These are phyloP conservation scores for Metacarcinus magister DNA, from an alignment of 2,888 invertebrate species.

Conservation along the genomic window DNA sequence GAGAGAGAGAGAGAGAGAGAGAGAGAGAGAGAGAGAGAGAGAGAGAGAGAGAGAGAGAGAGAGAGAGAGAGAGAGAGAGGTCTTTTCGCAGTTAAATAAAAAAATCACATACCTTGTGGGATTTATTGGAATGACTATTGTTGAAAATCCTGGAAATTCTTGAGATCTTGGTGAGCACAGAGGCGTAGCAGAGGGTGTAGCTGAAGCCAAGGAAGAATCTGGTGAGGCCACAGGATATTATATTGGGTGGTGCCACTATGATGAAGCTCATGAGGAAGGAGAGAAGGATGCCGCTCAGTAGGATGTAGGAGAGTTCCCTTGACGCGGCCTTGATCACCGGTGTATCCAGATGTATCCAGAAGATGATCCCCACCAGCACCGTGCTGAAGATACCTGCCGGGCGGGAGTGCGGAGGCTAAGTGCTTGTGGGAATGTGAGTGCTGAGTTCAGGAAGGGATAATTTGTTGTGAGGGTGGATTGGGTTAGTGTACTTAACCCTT, in stretches of 20 bases:
- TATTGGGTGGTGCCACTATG: slow-evolving; percentile 86
- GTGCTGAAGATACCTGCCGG: slow-evolving; percentile 86
- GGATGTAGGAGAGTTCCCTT: slow-evolving; percentile 86
- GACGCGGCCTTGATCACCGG: slow-evolving; percentile 87
- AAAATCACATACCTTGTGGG: slow-evolving; percentile 74
- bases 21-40: not conserved
- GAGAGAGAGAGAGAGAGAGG: not conserved
- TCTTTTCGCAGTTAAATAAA: not conserved
- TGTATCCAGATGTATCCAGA: slow-evolving; percentile 86
- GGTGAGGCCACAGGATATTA: slow-evolving; percentile 86
- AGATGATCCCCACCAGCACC: slow-evolving; percentile 85
- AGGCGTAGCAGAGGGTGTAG: slow-evolving; percentile 87
- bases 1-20: not conserved
- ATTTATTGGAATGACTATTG: slow-evolving; percentile 83
- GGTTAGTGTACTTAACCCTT: not conserved
- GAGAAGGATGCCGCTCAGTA: slow-evolving; percentile 86
- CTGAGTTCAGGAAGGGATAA: not conserved
- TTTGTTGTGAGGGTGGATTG: not conserved
- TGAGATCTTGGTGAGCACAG: slow-evolving; percentile 87
- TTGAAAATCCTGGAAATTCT: slow-evolving; percentile 87
- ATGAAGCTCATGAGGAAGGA: slow-evolving; percentile 87
- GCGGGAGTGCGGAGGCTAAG: not conserved
- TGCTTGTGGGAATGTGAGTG: not conserved
- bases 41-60: not conserved
- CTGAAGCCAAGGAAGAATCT: slow-evolving; percentile 87